Evolutionary conservation across 2,797 vertebrate species (phyloP), one percentile per base, ranked within the genome.

Genomic region (Melanotaenia trifasciata): DNA sequence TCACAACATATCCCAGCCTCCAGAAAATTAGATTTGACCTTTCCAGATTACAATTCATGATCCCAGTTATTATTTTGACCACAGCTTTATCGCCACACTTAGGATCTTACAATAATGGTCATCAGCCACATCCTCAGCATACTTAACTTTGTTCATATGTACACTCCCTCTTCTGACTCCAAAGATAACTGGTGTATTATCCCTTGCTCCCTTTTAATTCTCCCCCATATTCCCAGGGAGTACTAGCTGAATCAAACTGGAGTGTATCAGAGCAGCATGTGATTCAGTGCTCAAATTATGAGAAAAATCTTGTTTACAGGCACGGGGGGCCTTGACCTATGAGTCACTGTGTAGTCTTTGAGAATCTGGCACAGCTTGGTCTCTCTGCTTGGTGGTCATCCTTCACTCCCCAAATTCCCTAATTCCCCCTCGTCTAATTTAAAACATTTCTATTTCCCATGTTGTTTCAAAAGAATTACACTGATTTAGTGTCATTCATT

Each of bases 231-330:
- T 84, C 81, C 72, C 70, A 53, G 16, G 51, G 58, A 83, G 69
- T 40, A 28, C 22, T 60, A 59, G 72, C 81, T 59, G 10, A 80
- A 67, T 79, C 78, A 88, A 80, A 78, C 67, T 45, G 54, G 57
- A 69, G 50, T 57, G 24, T 62, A 33, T 30, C 30, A 71, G 50
- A 59, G 32, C 30, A 80, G 64, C 9, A 36, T 81, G 79, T 86
- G 89, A 92, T 64, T 89, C 84, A 90, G 58, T 7, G 40, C 62
- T 78, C 6, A 63, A 87, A 80, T 87, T 76, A 82, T 87, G 81
- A 87, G 87, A 92, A 90, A 85, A 84, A 84, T 89, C 65, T 70
- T 89, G 87, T 92, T 92, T 90, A 90, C 82, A 90, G 67, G 61
- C 70, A 72, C 4, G 4, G 59, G 45, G 72, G 59, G 77, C 76